phyloP scores from a whole-genome alignment of 2,888 invertebrate species.

The Kryphioiulus occultus region DNA sequence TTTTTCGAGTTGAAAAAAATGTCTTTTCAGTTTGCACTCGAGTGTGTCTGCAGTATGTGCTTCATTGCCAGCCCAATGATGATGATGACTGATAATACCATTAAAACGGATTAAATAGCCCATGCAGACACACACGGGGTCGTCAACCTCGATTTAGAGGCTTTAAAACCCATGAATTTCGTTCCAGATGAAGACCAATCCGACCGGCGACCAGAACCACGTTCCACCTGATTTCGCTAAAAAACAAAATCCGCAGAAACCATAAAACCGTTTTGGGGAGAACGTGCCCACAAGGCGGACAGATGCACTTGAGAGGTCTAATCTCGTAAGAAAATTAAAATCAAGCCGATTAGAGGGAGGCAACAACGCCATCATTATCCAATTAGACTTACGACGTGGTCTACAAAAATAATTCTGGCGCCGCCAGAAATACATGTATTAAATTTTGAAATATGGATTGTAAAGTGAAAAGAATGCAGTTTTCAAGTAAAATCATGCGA shows the following conservation, averaged over 20 bases:
- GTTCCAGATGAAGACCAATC: neutral
- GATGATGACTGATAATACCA: constrained; percentile 17
- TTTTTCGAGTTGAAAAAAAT: neutral
- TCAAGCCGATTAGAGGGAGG: neutral
- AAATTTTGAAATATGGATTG: no score
- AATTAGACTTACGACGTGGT: neutral
- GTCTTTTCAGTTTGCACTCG: neutral
- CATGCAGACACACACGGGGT: constrained; percentile 13
- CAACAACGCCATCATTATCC: neutral
- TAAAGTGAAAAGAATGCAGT: no score
- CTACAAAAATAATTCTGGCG: neutral
- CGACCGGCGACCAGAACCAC: neutral
- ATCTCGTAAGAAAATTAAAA: constrained; percentile 17
- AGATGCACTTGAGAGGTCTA: constrained; percentile 12
- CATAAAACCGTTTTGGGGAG: neutral
- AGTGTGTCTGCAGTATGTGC: constrained; percentile 15
- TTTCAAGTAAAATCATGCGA: no score
- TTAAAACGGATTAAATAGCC: constrained; percentile 20
- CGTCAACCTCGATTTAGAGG: neutral
- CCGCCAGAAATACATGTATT: no score
- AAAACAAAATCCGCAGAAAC: neutral
- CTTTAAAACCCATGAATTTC: constrained; percentile 19
- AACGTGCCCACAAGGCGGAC: neutral
- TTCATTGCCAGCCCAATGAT: constrained; percentile 7
- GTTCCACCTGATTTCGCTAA: neutral